Evolutionary conservation across 1,140 invertebrate species (phyloP).

Genomic region (Triops cancriformis): DNA sequence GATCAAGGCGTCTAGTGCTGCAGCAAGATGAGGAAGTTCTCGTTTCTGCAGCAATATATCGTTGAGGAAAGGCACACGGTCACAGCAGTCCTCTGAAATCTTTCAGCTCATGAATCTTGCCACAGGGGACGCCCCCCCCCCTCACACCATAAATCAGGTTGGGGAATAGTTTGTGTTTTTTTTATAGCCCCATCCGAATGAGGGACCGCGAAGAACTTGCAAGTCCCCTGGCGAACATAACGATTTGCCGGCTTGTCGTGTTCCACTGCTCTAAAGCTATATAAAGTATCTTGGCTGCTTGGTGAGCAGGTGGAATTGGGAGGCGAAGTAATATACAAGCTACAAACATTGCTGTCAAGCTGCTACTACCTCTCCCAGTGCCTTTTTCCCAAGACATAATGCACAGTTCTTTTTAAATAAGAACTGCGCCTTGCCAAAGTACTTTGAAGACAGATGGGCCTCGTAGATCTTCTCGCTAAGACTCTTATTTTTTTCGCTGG

Average conservation of each 20-base stretch:
- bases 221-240: slow-evolving; percentile 1
- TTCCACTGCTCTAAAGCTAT: slow-evolving; percentile 10
- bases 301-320: slow-evolving; percentile 1
- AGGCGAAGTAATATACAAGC: slow-evolving; percentile 4
- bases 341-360: not conserved
- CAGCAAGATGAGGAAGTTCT: no score
- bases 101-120: not conserved
- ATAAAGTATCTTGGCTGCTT: not conserved
- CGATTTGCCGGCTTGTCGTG: slow-evolving; percentile 4
- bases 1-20: not conserved
- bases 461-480: not conserved
- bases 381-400: not conserved
- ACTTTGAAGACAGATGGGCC: slow-evolving; percentile 9
- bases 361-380: not conserved
- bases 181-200: not conserved
- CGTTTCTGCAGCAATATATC: slow-evolving; percentile 4
- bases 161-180: not conserved
- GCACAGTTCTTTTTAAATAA: not conserved
- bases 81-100: not conserved
- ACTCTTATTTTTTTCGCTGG: not conserved
- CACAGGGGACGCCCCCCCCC: not conserved
- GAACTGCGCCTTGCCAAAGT: not conserved
- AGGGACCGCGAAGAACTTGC: not conserved
- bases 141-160: slow-evolving; percentile 4
- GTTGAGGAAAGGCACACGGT: not conserved